phyloP scores from a whole-genome alignment of 1,140 invertebrate species.

The Solenopsis invicta region DNA sequence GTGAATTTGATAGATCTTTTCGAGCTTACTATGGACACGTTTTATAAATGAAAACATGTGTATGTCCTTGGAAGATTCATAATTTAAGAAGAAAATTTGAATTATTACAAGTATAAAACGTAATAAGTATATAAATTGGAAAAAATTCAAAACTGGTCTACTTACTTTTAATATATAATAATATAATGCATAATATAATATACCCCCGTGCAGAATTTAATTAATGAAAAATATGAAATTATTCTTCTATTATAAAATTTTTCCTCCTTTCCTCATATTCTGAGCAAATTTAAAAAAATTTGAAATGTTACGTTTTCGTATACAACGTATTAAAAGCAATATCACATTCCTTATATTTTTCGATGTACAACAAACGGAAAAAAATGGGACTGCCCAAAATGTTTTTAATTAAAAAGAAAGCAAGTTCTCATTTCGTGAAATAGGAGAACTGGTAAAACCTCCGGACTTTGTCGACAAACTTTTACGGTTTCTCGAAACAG shows the following conservation, averaged over 20 bases:
- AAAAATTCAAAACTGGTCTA: not conserved
- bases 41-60: not conserved
- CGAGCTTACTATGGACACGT: not conserved
- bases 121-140: not conserved
- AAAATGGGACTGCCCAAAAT: not conserved
- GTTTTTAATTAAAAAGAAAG: conserved; percentile 45
- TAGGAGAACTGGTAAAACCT: conserved; percentile 13
- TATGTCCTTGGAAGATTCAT: not conserved
- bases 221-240: not conserved
- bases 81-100: not conserved
- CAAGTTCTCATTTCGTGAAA: conserved; percentile 24
- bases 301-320: not conserved
- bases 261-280: not conserved
- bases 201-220: not conserved
- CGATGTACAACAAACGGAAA: not conserved
- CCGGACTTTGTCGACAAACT: conserved; percentile 45
- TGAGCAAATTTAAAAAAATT: not conserved
- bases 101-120: not conserved
- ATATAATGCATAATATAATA: not conserved
- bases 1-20: not conserved
- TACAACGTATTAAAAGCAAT: not conserved
- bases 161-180: not conserved
- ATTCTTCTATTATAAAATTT: not conserved
- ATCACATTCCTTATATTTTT: conserved; percentile 3
- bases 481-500: conserved; percentile 54